A percentile compares a stretch with the other conserved stretches of the same genome.
phyloP scores from a whole-genome alignment of 1,140 invertebrate genomes.

The Epicauta chinensis region DNA sequence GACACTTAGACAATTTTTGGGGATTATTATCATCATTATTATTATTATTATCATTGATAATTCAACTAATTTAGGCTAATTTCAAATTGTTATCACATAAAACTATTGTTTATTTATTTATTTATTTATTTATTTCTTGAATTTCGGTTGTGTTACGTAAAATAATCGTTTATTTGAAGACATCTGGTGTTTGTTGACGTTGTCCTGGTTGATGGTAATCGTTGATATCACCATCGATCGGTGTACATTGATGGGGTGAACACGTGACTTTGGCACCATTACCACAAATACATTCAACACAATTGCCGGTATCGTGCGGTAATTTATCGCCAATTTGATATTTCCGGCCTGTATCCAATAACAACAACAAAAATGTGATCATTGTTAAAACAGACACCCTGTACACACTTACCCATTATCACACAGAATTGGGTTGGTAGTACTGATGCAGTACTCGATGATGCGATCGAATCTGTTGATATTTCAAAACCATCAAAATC shows the following conservation, averaged over 20 bases:
- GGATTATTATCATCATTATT: no score
- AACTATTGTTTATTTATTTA: no score
- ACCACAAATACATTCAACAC: constrained; percentile 61
- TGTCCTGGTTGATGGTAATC: constrained; percentile 39
- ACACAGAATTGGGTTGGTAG: constrained; percentile 21
- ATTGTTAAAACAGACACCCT: background rate
- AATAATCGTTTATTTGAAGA: constrained; percentile 32
- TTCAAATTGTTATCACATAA: no score
- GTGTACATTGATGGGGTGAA: constrained; percentile 48
- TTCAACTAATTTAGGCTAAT: no score
- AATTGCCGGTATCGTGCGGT: constrained; percentile 62
- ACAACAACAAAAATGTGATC: background rate
- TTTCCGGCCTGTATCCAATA: constrained; percentile 47
- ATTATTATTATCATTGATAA: no score
- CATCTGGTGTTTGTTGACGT: constrained; percentile 29
- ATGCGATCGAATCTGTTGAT: background rate
- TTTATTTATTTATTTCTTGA: no score
- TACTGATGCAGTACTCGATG: constrained; percentile 1
- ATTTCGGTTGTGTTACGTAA: no score
- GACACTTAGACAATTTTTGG: no score
- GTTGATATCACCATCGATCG: constrained; percentile 36
- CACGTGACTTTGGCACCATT: constrained; percentile 59
- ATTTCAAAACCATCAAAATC: background rate
- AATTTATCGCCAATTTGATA: constrained; percentile 57
- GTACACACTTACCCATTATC: constrained; percentile 28